These are phyloP conservation scores for Leucophora obtusa DNA, from an alignment of 2,888 invertebrate species.

Conservation along the genomic window DNA sequence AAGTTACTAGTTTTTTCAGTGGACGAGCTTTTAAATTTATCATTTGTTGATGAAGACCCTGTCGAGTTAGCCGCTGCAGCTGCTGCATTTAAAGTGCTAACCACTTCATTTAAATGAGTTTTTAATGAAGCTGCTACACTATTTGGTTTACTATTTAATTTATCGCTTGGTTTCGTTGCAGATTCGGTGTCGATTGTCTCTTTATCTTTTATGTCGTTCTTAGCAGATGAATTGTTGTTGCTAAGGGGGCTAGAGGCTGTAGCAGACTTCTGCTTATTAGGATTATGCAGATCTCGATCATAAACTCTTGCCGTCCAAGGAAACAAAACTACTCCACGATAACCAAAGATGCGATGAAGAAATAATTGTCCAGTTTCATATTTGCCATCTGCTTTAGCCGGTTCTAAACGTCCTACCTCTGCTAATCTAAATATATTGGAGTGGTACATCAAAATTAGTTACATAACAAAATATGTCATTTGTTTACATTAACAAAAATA, in stretches of 20 bases:
- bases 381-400: conserved; percentile 90
- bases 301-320: conserved; percentile 98
- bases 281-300: conserved; percentile 88
- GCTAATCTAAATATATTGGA: conserved; percentile 84
- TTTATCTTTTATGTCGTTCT: conserved; percentile 21
- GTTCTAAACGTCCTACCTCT: conserved; percentile 94
- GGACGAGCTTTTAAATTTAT: background rate
- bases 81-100: conserved; percentile 22
- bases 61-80: background rate
- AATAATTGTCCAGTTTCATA: conserved; percentile 98
- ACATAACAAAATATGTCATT: conserved; percentile 69
- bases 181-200: conserved; percentile 8
- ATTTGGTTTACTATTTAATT: conserved; percentile 14
- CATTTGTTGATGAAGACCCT: conserved; percentile 20
- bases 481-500: conserved; percentile 32
- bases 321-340: conserved; percentile 96
- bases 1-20: conserved; percentile 21
- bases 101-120: conserved; percentile 47
- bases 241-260: conserved; percentile 77
- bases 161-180: conserved; percentile 10
- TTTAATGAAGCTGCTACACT: conserved; percentile 29
- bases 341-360: conserved; percentile 97
- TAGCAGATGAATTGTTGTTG: conserved; percentile 49
- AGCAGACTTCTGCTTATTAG: conserved; percentile 80
- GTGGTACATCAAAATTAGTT: conserved; percentile 59